phyloP scores from a whole-genome alignment of 1,140 invertebrate species.

The Monomorium pharaonis region DNA sequence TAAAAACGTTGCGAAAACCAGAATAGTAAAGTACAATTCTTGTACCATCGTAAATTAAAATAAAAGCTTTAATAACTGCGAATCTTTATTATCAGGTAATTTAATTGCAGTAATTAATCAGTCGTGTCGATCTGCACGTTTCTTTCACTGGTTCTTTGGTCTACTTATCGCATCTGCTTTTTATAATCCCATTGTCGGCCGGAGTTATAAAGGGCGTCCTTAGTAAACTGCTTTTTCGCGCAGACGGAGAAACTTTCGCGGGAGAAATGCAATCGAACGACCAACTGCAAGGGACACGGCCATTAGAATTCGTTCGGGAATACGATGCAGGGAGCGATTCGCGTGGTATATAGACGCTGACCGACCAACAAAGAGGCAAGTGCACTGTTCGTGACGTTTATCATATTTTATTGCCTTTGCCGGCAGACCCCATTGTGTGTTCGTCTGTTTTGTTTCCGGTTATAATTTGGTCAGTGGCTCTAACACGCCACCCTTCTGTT shows the following conservation, averaged over 20 bases:
- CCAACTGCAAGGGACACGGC: slow-evolving; percentile 56
- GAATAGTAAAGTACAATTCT: background rate
- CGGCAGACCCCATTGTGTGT: slow-evolving; percentile 74
- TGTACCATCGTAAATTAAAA: slow-evolving; percentile 30
- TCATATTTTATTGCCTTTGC: slow-evolving; percentile 80
- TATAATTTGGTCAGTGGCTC: slow-evolving; percentile 72
- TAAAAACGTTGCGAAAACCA: background rate
- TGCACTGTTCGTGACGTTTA: slow-evolving; percentile 78
- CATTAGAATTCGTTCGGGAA: slow-evolving; percentile 54
- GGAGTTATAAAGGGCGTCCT: slow-evolving; percentile 23
- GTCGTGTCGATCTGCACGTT: background rate
- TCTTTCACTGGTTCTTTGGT: background rate
- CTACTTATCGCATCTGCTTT: slow-evolving; percentile 1
- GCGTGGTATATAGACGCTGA: slow-evolving; percentile 47
- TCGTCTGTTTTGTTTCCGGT: slow-evolving; percentile 79
- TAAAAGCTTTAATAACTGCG: background rate
- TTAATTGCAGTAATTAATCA: slow-evolving; percentile 18
- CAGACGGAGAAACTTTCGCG: slow-evolving; percentile 61
- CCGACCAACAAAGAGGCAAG: slow-evolving; percentile 74
- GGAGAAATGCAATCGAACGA: slow-evolving; percentile 68
- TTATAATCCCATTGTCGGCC: slow-evolving; percentile 31
- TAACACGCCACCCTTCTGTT: slow-evolving; percentile 23
- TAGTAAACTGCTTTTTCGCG: slow-evolving; percentile 26
- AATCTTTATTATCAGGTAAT: background rate
- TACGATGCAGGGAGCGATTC: slow-evolving; percentile 45